Conservation (phyloP, 1,140 invertebrate genomes). For the Gryon sp. region DNA sequence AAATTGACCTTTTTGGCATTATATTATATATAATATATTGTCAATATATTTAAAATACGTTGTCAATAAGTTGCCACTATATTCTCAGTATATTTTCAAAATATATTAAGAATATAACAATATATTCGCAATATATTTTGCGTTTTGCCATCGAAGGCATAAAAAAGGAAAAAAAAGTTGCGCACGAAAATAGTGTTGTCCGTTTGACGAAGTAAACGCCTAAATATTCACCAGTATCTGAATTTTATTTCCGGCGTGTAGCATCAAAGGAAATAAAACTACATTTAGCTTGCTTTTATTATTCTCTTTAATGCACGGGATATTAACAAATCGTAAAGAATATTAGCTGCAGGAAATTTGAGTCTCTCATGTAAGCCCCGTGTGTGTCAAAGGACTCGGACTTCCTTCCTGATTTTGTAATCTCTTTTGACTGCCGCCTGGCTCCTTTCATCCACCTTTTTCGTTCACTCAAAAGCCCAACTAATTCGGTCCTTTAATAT, state of each 20-base stretch:
- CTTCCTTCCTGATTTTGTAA: slow-evolving; percentile 26
- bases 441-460: no score
- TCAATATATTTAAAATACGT: no score
- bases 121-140: no score
- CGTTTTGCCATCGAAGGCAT: no score
- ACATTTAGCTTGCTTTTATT: slow-evolving; percentile 30
- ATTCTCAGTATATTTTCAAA: no score
- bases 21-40: no score
- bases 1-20: no score
- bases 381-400: slow-evolving; percentile 30
- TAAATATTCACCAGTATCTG: slow-evolving; percentile 6
- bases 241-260: slow-evolving; percentile 18
- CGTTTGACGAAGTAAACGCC: background rate
- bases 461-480: no score
- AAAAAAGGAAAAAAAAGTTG: background rate
- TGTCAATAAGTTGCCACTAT: no score
- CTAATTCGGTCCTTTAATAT: no score
- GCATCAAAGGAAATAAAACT: slow-evolving; percentile 44
- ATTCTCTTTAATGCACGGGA: slow-evolving; percentile 30
- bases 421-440: slow-evolving; percentile 5
- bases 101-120: no score
- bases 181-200: no score
- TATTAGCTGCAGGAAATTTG: slow-evolving; percentile 43
- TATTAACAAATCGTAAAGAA: slow-evolving; percentile 47
- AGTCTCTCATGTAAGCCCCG: slow-evolving; percentile 27